These are phyloP conservation scores for Hyphantria cunea DNA, from an alignment of 1,140 invertebrate species.

Conservation along the genomic window DNA sequence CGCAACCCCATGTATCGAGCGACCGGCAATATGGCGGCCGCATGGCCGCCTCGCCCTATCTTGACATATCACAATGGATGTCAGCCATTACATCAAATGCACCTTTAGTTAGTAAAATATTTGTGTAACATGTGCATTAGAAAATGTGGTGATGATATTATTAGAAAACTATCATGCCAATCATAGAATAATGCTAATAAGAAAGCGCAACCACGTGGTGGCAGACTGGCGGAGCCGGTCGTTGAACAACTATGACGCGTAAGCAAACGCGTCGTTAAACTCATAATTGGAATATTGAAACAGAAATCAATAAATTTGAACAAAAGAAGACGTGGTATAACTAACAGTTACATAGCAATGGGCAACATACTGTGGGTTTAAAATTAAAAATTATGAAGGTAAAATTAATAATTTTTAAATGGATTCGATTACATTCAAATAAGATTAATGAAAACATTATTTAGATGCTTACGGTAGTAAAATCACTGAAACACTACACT, in stretches of 20 bases:
- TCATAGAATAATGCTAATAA: neutral
- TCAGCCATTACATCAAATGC: constrained; percentile 63
- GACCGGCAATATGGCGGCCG: constrained; percentile 81
- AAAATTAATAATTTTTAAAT: constrained; percentile 31
- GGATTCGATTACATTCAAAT: neutral
- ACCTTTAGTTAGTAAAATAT: constrained; percentile 16
- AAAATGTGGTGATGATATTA: too few relatives aligned
- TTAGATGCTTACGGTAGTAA: constrained; percentile 32
- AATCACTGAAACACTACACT: constrained; percentile 65
- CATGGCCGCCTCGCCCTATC: constrained; percentile 78
- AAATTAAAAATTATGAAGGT: constrained; percentile 40
- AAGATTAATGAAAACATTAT: constrained; percentile 22
- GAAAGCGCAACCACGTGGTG: constrained; percentile 75
- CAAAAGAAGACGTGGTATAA: constrained; percentile 24
- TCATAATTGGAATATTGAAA: constrained; percentile 42
- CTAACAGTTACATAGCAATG: constrained; percentile 14
- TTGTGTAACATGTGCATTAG: neutral
- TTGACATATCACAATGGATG: constrained; percentile 79
- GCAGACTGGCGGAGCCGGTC: constrained; percentile 69
- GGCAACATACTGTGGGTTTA: constrained; percentile 9
- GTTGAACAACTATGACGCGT: constrained; percentile 72
- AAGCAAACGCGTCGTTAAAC: constrained; percentile 53
- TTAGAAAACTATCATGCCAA: too few relatives aligned
- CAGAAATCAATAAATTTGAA: constrained; percentile 36
- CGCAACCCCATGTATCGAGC: constrained; percentile 63